phyloP scores from a whole-genome alignment of 2,888 invertebrate species.

The Kuschelorhynchus macadamiae region DNA sequence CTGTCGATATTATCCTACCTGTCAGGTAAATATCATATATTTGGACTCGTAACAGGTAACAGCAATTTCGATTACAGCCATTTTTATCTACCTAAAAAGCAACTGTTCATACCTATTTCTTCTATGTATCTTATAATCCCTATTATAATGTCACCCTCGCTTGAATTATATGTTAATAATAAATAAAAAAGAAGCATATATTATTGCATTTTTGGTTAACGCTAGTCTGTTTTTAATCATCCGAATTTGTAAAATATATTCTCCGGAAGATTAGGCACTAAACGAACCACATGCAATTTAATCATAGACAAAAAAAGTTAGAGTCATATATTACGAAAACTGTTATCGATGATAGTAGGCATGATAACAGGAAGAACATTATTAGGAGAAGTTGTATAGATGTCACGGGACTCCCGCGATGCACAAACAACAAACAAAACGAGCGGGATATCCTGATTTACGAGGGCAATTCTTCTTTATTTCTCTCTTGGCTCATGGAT shows the following conservation, averaged over 20 bases:
- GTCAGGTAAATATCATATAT: too few species aligned
- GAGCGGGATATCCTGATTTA: slow-evolving; percentile 66
- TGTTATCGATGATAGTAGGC: slow-evolving; percentile 56
- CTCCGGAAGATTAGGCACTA: slow-evolving; percentile 39
- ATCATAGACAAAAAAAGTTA: slow-evolving; percentile 47
- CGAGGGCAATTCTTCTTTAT: slow-evolving; percentile 70
- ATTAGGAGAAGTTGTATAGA: slow-evolving; percentile 65
- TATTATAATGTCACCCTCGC: too few species aligned
- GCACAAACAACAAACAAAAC: slow-evolving; percentile 65
- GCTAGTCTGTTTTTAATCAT: background rate
- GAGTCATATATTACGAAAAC: slow-evolving; percentile 46
- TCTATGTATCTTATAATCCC: too few species aligned
- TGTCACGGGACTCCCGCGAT: slow-evolving; percentile 60
- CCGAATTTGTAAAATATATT: slow-evolving; percentile 4
- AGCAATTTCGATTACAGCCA: too few species aligned
- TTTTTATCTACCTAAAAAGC: too few species aligned
- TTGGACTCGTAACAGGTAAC: too few species aligned
- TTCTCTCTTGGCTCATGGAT: slow-evolving; percentile 66
- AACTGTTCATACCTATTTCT: too few species aligned
- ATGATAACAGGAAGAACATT: slow-evolving; percentile 64
- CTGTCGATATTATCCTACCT: too few species aligned
- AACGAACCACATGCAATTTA: slow-evolving; percentile 44
- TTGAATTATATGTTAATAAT: too few species aligned
- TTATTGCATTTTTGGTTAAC: background rate
- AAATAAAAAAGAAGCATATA: too few species aligned